phyloP scores from a whole-genome alignment of 1,140 invertebrate species.

The Zophobas morio region DNA sequence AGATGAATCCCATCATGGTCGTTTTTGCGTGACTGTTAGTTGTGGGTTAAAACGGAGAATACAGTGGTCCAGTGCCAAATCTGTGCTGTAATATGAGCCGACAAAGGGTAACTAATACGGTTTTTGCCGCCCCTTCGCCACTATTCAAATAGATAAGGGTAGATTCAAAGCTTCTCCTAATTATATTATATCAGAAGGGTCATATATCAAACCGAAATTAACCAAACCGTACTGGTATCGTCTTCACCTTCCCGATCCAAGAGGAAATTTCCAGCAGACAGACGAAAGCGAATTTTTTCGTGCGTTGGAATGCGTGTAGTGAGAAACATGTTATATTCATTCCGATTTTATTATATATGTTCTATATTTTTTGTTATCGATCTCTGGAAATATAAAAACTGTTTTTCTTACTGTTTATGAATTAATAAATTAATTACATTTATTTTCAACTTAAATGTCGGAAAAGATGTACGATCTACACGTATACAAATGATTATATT shows the following conservation, averaged over 20 bases:
- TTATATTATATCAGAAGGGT: constrained; percentile 67
- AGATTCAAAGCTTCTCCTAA: constrained; percentile 65
- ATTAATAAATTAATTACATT: no score
- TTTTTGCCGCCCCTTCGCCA: constrained; percentile 66
- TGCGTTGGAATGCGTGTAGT: neutral
- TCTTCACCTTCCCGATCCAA: constrained; percentile 39
- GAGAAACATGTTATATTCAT: constrained; percentile 20
- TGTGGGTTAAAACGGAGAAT: constrained; percentile 7
- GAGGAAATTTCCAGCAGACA: neutral
- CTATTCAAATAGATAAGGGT: constrained; percentile 68
- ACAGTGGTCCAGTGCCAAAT: constrained; percentile 48
- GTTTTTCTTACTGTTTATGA: no score
- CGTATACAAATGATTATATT: no score
- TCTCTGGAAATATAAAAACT: no score
- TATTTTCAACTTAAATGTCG: no score
- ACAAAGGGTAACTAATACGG: constrained; percentile 67
- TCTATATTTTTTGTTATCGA: no score
- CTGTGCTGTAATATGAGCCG: constrained; percentile 61
- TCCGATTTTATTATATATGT: neutral
- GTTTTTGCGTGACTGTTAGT: constrained; percentile 3
- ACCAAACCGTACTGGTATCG: constrained; percentile 54
- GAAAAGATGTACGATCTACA: no score
- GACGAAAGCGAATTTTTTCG: no score
- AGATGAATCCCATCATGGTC: neutral
- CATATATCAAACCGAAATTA: constrained; percentile 66